A percentile compares a stretch with the other conserved stretches of the same genome.
Conservation (phyloP, 1,140 invertebrate species). For the Pachyrhynchus sulphureomaculatus region DNA sequence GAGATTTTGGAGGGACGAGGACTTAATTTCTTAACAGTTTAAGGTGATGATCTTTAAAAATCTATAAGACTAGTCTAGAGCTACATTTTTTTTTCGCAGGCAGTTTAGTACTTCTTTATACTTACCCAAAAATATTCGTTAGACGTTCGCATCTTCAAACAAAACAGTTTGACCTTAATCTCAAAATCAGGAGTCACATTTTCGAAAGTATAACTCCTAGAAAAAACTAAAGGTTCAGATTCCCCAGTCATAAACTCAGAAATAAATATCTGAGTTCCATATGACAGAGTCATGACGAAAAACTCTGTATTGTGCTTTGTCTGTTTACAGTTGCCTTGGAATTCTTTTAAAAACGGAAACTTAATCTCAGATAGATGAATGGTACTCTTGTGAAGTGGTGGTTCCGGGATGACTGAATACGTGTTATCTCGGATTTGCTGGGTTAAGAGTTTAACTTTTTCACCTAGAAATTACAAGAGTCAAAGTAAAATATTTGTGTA, state of each 20-base stretch:
- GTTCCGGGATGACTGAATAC: not conserved
- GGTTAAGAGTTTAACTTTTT: constrained; percentile 14
- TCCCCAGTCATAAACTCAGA: constrained; percentile 9
- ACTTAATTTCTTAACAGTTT: too few species aligned
- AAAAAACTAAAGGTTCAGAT: constrained; percentile 3
- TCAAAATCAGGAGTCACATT: constrained; percentile 19
- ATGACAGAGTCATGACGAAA: constrained; percentile 15
- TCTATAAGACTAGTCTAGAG: too few species aligned
- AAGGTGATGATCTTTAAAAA: too few species aligned
- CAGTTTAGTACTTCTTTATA: too few species aligned
- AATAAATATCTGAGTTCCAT: constrained; percentile 9
- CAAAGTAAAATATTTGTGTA: not conserved
- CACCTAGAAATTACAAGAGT: constrained; percentile 12
- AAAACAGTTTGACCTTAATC: constrained; percentile 25
- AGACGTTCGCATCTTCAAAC: constrained; percentile 8
- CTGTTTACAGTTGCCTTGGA: not conserved
- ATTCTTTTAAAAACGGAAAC: constrained; percentile 7
- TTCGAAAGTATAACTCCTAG: not conserved
- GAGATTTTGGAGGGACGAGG: too few species aligned
- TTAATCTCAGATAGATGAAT: constrained; percentile 13
- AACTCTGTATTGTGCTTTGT: constrained; percentile 5
- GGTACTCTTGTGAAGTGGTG: not conserved
- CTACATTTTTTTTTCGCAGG: too few species aligned
- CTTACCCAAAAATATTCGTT: constrained; percentile 19
- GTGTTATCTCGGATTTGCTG: constrained; percentile 16